Base-by-base conservation (phyloP, 2,888 invertebrate species). In the Cephalotes varians region DNA sequence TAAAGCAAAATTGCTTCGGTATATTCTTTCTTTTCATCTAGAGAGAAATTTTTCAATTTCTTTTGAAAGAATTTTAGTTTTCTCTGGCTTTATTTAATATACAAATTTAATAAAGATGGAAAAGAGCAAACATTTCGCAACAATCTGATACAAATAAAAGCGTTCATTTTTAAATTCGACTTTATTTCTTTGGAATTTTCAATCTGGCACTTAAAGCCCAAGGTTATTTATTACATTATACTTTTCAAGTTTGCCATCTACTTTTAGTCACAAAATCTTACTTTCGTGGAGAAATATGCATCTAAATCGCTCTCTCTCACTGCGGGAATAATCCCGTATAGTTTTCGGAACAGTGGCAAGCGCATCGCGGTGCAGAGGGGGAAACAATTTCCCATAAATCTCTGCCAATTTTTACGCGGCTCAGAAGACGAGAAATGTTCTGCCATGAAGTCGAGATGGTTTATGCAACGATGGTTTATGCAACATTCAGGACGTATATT, bases 401-500 rank as follows among this genome's bases (percentile, higher is more conserved):
- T 79, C 44, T 56, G 69, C 44, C 80, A 58, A 73, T 80, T 80
- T 72, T 72, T 80, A 72, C 73, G 21, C 80, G 31, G 31, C 49
- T 71, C 37, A 37, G 28, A 64, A 72, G 54, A 73, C 56, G 58
- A 80, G 58, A 34, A 60, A 49, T n/a, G 60, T 51, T n/a, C 49
- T n/a, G n/a, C 60, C 49, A 31, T 37, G 15, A 73, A 73, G 73
- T 28, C 60, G 73, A 80, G 49, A 37, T 65, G n/a, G n/a, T n/a
- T n/a, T n/a, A n/a, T n/a, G n/a, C n/a, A n/a, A 31, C 31, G 56
- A 25, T 44, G 67, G 28, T 84, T 84, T 81, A 49, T 73, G 56
- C 79, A 71, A 84, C 80, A 86, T 79, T 86, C 74, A 37, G 10
- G n/a, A 21, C 6, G 79, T 60, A 76, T 81, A 76, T 81, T 60